A percentile compares a stretch with the other conserved stretches of the same genome.
Evolutionary conservation across 2,113 vertebrate species (phyloP).

Genomic region (Alligator mississippiensis): DNA sequence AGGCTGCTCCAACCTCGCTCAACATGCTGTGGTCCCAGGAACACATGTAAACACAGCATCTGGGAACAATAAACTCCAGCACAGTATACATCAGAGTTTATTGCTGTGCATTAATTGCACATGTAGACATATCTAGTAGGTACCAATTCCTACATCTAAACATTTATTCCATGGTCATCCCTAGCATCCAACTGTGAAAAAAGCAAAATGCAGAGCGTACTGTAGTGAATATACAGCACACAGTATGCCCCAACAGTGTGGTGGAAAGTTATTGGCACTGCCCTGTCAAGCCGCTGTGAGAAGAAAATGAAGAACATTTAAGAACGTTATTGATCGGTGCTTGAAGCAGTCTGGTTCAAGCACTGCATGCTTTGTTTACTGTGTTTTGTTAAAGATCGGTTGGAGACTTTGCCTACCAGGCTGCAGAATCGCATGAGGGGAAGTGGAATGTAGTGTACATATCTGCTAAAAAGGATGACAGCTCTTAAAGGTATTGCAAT

Average conservation of each 20-base stretch:
- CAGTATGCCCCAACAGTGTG: fast-evolving
- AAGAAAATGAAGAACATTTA: not conserved
- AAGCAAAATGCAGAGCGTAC: too few species aligned
- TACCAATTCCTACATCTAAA: not conserved
- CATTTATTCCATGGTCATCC: not conserved
- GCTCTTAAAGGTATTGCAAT: fast-evolving
- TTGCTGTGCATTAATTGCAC: too few species aligned
- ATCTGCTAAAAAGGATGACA: not conserved
- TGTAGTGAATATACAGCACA: fast-evolving
- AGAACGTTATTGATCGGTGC: not conserved
- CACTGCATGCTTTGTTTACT: not conserved
- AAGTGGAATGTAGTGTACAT: fast-evolving
- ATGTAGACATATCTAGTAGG: too few species aligned
- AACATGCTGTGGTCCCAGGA: too few species aligned
- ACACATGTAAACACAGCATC: too few species aligned
- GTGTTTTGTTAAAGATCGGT: not conserved
- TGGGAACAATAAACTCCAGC: too few species aligned
- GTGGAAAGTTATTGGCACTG: not conserved
- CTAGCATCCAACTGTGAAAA: not conserved
- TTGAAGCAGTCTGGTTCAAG: not conserved
- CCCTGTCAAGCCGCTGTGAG: not conserved
- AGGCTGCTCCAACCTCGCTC: too few species aligned
- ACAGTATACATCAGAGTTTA: too few species aligned
- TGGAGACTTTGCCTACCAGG: not conserved
- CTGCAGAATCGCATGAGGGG: not conserved